A percentile compares a stretch with the other conserved stretches of the same genome.
Evolutionary conservation across 2,797 vertebrate species (phyloP).

Genomic region (Tympanoctomys barrerae): DNA sequence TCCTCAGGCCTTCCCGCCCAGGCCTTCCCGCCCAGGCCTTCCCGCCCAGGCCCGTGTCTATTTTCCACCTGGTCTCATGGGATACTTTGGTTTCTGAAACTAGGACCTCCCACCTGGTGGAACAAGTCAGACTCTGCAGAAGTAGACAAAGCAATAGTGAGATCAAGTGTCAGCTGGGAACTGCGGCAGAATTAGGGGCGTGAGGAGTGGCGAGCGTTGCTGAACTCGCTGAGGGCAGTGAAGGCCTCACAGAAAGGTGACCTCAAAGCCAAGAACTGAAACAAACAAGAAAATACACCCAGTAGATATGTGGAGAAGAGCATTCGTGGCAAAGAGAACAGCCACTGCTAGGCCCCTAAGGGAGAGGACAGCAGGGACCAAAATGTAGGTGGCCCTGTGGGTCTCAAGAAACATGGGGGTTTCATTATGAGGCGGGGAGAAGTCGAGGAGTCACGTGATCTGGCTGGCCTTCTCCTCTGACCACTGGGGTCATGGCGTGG

Average conservation of each 20-base stretch:
- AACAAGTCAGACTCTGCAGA: background rate
- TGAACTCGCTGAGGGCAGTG: background rate
- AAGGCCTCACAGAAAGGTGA: background rate
- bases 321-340: background rate
- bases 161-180: background rate
- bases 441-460: background rate
- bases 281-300: background rate
- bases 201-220: rapidly evolving
- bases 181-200: background rate
- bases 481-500: background rate
- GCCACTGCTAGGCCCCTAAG: background rate
- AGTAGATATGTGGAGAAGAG: too few species aligned
- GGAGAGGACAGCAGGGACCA: background rate
- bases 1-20: too few species aligned
- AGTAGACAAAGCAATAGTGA: background rate
- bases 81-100: background rate
- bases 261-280: background rate
- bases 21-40: too few species aligned
- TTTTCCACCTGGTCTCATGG: background rate
- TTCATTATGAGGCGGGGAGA: background rate
- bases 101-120: background rate
- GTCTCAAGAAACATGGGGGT: background rate
- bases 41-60: background rate
- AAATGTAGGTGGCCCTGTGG: background rate
- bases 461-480: background rate